Evolutionary conservation across 1,140 invertebrate genomes (phyloP).

Genomic region (Proctacanthus coquilletti): DNA sequence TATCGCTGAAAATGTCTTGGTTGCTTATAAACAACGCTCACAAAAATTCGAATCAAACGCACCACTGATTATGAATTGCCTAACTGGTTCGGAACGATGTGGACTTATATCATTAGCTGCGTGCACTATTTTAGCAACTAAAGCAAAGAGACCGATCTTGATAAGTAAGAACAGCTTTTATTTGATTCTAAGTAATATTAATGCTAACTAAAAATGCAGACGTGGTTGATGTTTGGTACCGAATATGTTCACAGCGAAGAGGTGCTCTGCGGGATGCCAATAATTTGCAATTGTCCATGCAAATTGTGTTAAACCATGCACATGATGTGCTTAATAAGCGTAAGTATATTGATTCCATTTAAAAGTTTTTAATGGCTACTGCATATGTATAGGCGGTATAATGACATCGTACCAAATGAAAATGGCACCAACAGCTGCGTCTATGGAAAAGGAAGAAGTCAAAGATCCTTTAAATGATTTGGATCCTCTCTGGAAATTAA

Average conservation of each 20-base stretch:
- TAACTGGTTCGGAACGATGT: constrained; percentile 26
- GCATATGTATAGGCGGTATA: constrained; percentile 19
- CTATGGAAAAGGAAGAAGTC: constrained; percentile 25
- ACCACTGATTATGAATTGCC: constrained; percentile 24
- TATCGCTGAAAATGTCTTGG: constrained; percentile 23
- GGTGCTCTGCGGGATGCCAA: constrained; percentile 19
- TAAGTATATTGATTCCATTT: constrained; percentile 11
- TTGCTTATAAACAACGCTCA: constrained; percentile 21
- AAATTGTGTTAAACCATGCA: constrained; percentile 24
- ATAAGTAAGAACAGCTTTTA: constrained; percentile 21
- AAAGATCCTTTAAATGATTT: constrained; percentile 29
- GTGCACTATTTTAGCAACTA: constrained; percentile 20
- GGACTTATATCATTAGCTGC: constrained; percentile 23
- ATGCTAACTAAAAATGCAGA: constrained; percentile 11
- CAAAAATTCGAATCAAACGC: constrained; percentile 12
- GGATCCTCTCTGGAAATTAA: constrained; percentile 29
- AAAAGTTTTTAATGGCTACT: no score
- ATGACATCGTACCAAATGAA: constrained; percentile 32
- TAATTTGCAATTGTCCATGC: constrained; percentile 26
- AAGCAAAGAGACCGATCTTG: constrained; percentile 20
- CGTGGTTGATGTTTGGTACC: constrained; percentile 28
- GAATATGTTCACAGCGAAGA: constrained; percentile 26
- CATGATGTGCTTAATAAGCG: constrained; percentile 28
- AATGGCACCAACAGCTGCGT: constrained; percentile 23
- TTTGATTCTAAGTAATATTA: not conserved